Percentiles rank a stretch among this genome's conserved stretches.
Conservation (phyloP, 2,888 invertebrate genomes). For the Drosophila barbarae region DNA sequence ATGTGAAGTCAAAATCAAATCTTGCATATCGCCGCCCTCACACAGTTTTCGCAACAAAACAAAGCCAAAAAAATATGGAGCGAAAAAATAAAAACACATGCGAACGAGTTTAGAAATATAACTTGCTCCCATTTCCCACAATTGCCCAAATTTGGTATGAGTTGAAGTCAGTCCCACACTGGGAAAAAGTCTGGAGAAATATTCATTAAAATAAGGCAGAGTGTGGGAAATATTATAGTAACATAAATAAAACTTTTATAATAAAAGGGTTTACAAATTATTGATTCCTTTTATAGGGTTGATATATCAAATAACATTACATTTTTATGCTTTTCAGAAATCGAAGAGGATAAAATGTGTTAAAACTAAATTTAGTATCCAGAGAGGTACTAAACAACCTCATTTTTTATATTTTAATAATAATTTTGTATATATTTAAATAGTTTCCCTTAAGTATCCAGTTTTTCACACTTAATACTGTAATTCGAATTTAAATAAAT, state of each 20-base stretch:
- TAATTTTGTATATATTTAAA: no score
- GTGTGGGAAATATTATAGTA: neutral
- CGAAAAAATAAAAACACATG: constrained; percentile 25
- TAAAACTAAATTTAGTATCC: no score
- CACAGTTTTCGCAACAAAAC: constrained; percentile 36
- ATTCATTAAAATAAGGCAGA: no score
- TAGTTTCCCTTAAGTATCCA: no score
- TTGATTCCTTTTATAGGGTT: neutral
- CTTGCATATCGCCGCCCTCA: constrained; percentile 69
- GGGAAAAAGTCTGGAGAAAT: neutral
- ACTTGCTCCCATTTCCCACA: constrained; percentile 44
- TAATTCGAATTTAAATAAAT: no score
- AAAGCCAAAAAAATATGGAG: neutral
- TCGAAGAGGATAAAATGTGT: neutral
- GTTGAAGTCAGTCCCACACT: constrained; percentile 6
- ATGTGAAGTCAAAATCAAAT: constrained; percentile 61
- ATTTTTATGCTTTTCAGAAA: neutral
- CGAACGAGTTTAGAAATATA: constrained; percentile 54
- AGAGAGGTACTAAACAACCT: no score
- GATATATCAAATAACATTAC: neutral
- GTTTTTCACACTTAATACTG: no score
- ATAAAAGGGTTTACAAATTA: neutral
- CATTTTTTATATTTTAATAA: no score
- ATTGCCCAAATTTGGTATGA: constrained; percentile 17
- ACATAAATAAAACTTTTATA: no score